Evolutionary conservation across 1,140 invertebrate genomes (phyloP).

Genomic region (Hyposmocoma kahamanoa): DNA sequence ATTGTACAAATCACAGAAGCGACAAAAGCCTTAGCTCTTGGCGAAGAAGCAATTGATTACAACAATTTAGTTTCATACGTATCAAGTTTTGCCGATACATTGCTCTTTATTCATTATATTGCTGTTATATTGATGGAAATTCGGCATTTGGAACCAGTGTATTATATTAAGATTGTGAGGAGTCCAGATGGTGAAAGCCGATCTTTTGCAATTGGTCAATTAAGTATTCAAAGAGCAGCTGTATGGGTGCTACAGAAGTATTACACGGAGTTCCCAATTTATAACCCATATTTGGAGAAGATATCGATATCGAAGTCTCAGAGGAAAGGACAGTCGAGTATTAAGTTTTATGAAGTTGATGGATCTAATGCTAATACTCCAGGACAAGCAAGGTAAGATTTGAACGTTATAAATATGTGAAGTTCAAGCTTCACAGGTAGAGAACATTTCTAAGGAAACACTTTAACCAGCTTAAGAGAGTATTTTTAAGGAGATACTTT

Average conservation of each 20-base stretch:
- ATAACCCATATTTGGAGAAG: constrained; percentile 96
- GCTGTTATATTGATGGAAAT: constrained; percentile 95
- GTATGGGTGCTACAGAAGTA: constrained; percentile 96
- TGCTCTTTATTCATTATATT: constrained; percentile 96
- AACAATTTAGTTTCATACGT: constrained; percentile 92
- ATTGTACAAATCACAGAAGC: constrained; percentile 90
- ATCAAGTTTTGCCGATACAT: constrained; percentile 91
- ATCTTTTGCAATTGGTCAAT: constrained; percentile 90
- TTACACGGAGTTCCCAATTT: constrained; percentile 96
- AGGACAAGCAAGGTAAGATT: constrained; percentile 74
- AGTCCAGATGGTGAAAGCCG: constrained; percentile 94
- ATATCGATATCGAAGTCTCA: constrained; percentile 89
- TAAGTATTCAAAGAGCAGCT: constrained; percentile 96
- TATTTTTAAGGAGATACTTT: too few relatives aligned
- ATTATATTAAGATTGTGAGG: constrained; percentile 92
- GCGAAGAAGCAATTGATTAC: constrained; percentile 86
- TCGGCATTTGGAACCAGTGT: constrained; percentile 90
- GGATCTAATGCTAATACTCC: constrained; percentile 83
- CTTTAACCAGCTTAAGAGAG: too few relatives aligned
- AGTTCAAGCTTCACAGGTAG: too few relatives aligned
- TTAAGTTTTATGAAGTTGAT: constrained; percentile 98
- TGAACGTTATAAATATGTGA: too few relatives aligned
- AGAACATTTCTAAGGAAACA: too few relatives aligned
- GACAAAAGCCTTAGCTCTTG: constrained; percentile 83
- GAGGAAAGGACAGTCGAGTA: constrained; percentile 84